Evolutionary conservation across 2,888 invertebrate genomes (phyloP).

Genomic region (Gryllus longicercus): DNA sequence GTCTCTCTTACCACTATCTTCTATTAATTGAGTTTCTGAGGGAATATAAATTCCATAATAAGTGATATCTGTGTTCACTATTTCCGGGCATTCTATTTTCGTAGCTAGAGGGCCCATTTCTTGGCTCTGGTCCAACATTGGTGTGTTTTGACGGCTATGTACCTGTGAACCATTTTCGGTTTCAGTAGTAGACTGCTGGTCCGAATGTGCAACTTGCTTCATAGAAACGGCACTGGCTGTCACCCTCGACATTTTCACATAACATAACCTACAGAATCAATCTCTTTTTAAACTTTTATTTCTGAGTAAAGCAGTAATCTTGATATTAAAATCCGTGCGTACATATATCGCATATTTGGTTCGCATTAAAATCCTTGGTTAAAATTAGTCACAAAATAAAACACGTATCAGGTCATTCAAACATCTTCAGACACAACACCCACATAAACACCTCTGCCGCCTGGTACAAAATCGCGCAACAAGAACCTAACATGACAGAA

Average conservation of each 20-base stretch:
- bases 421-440: background rate
- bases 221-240: background rate
- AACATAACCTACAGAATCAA: background rate
- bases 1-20: slow-evolving; percentile 18
- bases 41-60: slow-evolving; percentile 22
- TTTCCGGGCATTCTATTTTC: background rate
- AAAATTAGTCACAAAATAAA: background rate
- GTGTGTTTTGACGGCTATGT: background rate
- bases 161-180: background rate
- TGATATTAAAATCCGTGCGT: no score
- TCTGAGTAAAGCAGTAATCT: no score
- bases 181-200: background rate
- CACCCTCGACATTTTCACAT: background rate
- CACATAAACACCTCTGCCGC: background rate
- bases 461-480: no score
- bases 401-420: background rate
- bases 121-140: slow-evolving; percentile 24
- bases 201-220: background rate
- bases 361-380: no score
- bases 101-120: slow-evolving; percentile 24
- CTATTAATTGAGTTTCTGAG: background rate
- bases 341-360: no score
- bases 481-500: no score
- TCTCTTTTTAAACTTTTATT: background rate
- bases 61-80: background rate